phyloP scores from a whole-genome alignment of 2,113 vertebrate species.

The Sinocyclocheilus anophthalmus region DNA sequence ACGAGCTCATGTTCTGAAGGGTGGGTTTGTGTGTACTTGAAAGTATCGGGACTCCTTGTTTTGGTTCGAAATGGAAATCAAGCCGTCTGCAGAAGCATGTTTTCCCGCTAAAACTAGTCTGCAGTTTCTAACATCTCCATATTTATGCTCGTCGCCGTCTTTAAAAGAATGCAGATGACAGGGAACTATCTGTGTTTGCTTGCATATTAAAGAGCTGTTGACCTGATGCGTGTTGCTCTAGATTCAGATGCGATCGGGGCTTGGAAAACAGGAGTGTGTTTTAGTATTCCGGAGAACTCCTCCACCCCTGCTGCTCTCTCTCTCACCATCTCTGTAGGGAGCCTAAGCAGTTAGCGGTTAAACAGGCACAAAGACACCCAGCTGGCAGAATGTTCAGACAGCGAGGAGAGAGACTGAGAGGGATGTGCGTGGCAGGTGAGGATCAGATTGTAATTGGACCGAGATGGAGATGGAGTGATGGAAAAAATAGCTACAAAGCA shows the following conservation, averaged over 20 bases:
- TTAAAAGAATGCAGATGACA: not conserved
- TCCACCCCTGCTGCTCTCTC: conserved; percentile 7
- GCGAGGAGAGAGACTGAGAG: not conserved
- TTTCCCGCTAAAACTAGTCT: not conserved
- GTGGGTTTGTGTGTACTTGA: not conserved
- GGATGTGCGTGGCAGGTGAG: conserved; percentile 31
- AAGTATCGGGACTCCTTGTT: conserved; percentile 10
- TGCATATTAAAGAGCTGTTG: conserved; percentile 26
- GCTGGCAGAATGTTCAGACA: conserved; percentile 26
- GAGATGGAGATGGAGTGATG: conserved; percentile 6
- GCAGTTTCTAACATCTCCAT: not conserved
- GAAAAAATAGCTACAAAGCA: not conserved
- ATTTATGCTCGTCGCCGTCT: not conserved
- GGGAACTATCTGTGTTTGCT: conserved; percentile 6
- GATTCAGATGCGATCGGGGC: conserved; percentile 3
- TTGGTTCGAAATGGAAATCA: conserved; percentile 14
- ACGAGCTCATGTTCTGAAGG: conserved; percentile 17
- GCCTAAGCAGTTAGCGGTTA: conserved; percentile 30
- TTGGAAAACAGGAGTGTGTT: conserved; percentile 2
- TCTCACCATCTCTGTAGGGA: conserved; percentile 24
- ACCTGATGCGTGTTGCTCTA: conserved; percentile 17
- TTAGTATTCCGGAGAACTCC: conserved; percentile 24
- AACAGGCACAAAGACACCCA: conserved; percentile 40
- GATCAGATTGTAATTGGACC: conserved; percentile 31
- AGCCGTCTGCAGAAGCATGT: not conserved